Base-by-base conservation (phyloP, 2,113 vertebrate genomes). In the Aphyosemion australe region DNA sequence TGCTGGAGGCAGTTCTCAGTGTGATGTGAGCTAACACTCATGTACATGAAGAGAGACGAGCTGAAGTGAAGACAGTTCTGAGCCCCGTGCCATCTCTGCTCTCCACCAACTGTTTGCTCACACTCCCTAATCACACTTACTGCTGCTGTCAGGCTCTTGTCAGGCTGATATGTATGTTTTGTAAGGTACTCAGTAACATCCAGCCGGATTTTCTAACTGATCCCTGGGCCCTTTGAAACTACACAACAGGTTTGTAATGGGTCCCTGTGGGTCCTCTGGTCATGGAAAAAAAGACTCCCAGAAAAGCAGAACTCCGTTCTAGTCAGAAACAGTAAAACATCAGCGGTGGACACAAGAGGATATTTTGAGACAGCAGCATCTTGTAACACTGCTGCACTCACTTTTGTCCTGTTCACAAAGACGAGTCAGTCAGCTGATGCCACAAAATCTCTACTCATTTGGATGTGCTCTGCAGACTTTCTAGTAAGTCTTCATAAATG, bases 1-100 rank as follows among this genome's bases (percentile, higher is more conserved):
- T 69, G 80, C 84, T 83, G 58, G 54, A 81, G 83, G 84, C 79
- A 37, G 52, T 21, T 76, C 80, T 78, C 73, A 70, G 77, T 69
- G 75, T 81, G 82, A 84, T 69, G 61, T 71, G 72, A 82, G 72
- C 79, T 74, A 77, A 79, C 82, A 65, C 59, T 64, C 60, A 45
- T 21, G 50, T 66, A 18, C 64, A 49, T 54, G 52, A 60, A 45
- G 61, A 68, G 80, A 80, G 74, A 72, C 39, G 49, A 80, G 71
- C 48, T 46, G 57, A 80, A 79, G 70, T 75, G 69, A 19, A 84
- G 77, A 76, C 79, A 60, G 65, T 73, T 77, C 48, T 74, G 69
- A 65, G 55, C 57, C 72, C 67, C 67, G 51, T 78, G 73, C 74
- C 63, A 39, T 69, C 50, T 50, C 77, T 63, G 53, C 72, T 79